Conservation (phyloP, 2,113 vertebrate species). For the Dermatemys mawii region DNA sequence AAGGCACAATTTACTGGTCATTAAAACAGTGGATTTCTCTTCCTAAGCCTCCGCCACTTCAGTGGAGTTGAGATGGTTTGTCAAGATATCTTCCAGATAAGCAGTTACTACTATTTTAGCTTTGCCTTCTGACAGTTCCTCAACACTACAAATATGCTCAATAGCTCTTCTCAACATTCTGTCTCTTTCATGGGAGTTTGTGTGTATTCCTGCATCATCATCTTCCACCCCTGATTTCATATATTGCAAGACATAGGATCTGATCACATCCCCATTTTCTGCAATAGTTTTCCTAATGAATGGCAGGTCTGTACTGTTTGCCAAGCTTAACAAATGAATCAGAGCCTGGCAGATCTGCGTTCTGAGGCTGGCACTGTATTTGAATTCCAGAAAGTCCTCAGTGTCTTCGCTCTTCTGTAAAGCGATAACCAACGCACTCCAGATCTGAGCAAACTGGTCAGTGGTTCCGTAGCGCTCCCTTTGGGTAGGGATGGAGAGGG, state of each 20-base stretch:
- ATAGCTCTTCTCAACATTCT: slow-evolving; percentile 75
- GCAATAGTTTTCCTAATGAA: slow-evolving; percentile 70
- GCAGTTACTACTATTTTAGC: slow-evolving; percentile 52
- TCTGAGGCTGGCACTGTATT: slow-evolving; percentile 91
- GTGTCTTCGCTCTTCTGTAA: slow-evolving; percentile 91
- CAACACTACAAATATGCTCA: slow-evolving; percentile 73
- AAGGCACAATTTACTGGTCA: neutral
- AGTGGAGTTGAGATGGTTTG: slow-evolving; percentile 53
- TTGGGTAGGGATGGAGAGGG: slow-evolving; percentile 83
- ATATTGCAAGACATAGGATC: slow-evolving; percentile 82
- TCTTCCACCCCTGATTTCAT: slow-evolving; percentile 75
- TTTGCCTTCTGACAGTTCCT: slow-evolving; percentile 52
- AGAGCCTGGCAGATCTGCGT: slow-evolving; percentile 89
- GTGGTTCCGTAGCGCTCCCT: slow-evolving; percentile 85
- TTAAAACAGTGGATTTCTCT: rapidly evolving
- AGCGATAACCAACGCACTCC: slow-evolving; percentile 87
- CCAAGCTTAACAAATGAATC: slow-evolving; percentile 86
- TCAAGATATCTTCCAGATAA: slow-evolving; percentile 83
- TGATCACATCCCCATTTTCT: slow-evolving; percentile 71
- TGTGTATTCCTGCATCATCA: neutral
- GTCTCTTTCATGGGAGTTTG: slow-evolving; percentile 72
- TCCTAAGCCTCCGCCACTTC: slow-evolving; percentile 39
- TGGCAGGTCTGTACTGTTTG: slow-evolving; percentile 80
- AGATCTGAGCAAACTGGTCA: slow-evolving; percentile 84
- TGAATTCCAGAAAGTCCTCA: slow-evolving; percentile 93